Percentiles rank a stretch among this genome's conserved stretches.
Evolutionary conservation across 2,797 vertebrate species (phyloP).

Genomic region (Merluccius polli): DNA sequence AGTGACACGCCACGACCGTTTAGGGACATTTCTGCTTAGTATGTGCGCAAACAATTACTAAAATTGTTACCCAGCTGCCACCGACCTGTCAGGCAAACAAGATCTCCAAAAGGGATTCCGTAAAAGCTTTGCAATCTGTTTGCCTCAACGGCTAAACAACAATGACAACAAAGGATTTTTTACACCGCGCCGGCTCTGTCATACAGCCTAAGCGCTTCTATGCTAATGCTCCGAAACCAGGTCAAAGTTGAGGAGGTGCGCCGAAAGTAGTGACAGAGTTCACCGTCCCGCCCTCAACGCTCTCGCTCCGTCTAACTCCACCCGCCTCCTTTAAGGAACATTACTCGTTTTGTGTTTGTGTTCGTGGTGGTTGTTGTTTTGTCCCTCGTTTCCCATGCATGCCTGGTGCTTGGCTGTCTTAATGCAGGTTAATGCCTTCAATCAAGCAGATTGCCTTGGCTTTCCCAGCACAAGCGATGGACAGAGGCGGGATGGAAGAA

Average conservation of each 20-base stretch:
- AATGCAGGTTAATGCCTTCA: conserved; percentile 62
- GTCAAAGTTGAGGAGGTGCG: conserved; percentile 47
- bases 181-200: conserved; percentile 39
- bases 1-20: too few species aligned
- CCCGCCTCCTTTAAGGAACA: conserved; percentile 54
- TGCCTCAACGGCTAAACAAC: conserved; percentile 40
- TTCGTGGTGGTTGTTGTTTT: conserved; percentile 18
- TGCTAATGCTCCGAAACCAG: conserved; percentile 37
- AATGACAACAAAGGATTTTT: conserved; percentile 46
- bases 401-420: conserved; percentile 44
- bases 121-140: conserved; percentile 33
- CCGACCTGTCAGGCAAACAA: conserved; percentile 44
- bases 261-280: conserved; percentile 34
- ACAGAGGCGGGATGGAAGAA: conserved; percentile 35
- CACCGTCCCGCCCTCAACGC: conserved; percentile 23
- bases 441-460: conserved; percentile 69
- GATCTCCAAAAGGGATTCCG: conserved; percentile 44
- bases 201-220: conserved; percentile 39
- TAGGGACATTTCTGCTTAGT: too few species aligned
- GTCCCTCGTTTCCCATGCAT: conserved; percentile 31
- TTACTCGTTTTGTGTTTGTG: conserved; percentile 30
- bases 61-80: conserved; percentile 44
- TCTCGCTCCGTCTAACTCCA: conserved; percentile 29
- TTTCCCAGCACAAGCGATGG: conserved; percentile 41
- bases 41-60: conserved; percentile 34